These are phyloP conservation scores for Labia minor DNA, from an alignment of 2,888 invertebrate genomes.

Conservation along the genomic window DNA sequence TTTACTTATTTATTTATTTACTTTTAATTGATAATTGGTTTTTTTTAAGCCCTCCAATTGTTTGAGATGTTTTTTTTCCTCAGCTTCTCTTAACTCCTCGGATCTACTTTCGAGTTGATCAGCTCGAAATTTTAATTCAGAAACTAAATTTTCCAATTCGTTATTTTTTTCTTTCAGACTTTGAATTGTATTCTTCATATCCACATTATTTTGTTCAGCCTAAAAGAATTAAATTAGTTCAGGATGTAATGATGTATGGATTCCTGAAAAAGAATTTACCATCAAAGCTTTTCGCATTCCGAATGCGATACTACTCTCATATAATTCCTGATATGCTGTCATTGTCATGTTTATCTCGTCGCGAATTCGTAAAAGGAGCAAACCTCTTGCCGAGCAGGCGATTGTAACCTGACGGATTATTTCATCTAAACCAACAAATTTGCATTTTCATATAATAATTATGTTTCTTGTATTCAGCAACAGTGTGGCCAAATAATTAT, in stretches of 20 bases:
- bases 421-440: not conserved
- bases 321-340: not conserved
- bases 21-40: not conserved
- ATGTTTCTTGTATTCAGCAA: not conserved
- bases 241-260: too few species aligned
- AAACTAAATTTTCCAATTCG: not conserved
- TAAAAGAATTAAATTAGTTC: not conserved
- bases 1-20: too few species aligned
- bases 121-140: not conserved
- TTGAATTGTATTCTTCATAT: not conserved
- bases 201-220: not conserved
- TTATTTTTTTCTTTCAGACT: not conserved
- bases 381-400: not conserved
- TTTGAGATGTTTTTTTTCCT: slow-evolving; percentile 1
- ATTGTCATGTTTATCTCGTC: not conserved
- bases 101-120: not conserved
- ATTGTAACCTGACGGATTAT: not conserved
- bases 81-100: not conserved
- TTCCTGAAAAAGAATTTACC: too few species aligned
- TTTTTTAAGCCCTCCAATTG: not conserved
- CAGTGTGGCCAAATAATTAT: too few species aligned
- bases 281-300: not conserved
- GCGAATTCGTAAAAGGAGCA: not conserved
- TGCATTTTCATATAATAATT: not conserved
- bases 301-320: not conserved